A percentile compares a stretch with the other conserved stretches of the same genome.
These are phyloP conservation scores for Mythimna albipuncta DNA, from an alignment of 2,888 invertebrate genomes.

Conservation along the genomic window DNA sequence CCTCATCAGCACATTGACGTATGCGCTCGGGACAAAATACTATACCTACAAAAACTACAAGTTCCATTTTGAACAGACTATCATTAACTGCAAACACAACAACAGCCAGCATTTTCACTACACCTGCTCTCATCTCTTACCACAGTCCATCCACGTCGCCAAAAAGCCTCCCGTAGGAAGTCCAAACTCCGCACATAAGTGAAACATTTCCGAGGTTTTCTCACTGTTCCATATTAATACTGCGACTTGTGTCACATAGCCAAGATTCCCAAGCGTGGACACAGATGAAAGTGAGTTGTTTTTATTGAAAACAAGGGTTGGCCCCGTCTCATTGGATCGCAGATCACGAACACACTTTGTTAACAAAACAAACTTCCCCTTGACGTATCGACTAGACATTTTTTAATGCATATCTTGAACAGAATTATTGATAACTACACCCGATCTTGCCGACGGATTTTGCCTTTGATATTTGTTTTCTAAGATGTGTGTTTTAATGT, in stretches of 20 bases:
- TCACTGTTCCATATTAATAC: constrained; percentile 59
- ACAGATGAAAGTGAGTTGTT: constrained; percentile 84
- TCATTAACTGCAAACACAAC: neutral
- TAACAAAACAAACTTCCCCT: constrained; percentile 88
- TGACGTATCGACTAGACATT: constrained; percentile 83
- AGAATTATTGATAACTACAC: constrained; percentile 86
- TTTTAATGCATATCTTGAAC: constrained; percentile 88
- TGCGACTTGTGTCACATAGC: constrained; percentile 56
- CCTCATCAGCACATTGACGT: too few relatives aligned
- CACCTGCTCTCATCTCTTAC: constrained; percentile 10
- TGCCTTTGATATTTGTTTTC: constrained; percentile 73
- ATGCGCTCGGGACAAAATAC: too few relatives aligned
- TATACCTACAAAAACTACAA: neutral
- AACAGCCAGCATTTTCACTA: neutral
- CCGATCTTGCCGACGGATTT: constrained; percentile 75
- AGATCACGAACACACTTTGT: constrained; percentile 88
- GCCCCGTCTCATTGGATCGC: constrained; percentile 81
- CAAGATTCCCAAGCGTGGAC: constrained; percentile 75
- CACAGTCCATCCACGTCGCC: constrained; percentile 31
- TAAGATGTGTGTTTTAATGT: constrained; percentile 57
- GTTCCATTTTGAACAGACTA: neutral
- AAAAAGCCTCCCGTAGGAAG: constrained; percentile 51
- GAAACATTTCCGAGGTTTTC: constrained; percentile 54
- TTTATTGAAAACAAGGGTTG: constrained; percentile 88
- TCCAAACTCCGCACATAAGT: constrained; percentile 43